A percentile compares a stretch with the other conserved stretches of the same genome.
These are phyloP conservation scores for Ethmia dodecea DNA, from an alignment of 2,888 invertebrate species.

Conservation along the genomic window DNA sequence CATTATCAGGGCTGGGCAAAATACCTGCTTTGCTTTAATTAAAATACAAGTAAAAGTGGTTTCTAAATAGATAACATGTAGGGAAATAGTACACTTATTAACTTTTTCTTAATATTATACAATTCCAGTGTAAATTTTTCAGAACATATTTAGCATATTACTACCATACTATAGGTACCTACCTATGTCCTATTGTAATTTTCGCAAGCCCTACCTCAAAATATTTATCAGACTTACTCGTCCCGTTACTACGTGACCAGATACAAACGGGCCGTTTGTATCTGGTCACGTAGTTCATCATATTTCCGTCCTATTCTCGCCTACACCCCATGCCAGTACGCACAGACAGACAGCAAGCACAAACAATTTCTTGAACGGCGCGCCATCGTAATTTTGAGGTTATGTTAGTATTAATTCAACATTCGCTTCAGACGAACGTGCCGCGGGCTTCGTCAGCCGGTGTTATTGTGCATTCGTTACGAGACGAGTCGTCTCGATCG, in stretches of 20 bases:
- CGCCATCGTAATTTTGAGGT: conserved; percentile 64
- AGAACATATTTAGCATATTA: too few species aligned
- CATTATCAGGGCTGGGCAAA: too few species aligned
- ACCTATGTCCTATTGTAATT: too few species aligned
- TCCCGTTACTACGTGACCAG: conserved; percentile 27
- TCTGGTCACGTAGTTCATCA: conserved; percentile 24
- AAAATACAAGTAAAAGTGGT: too few species aligned
- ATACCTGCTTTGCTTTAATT: too few species aligned
- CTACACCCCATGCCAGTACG: conserved; percentile 59
- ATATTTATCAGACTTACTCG: too few species aligned
- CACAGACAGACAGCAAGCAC: conserved; percentile 45
- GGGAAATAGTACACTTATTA: too few species aligned
- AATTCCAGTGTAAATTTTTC: too few species aligned
- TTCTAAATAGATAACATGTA: too few species aligned
- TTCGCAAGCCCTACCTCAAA: too few species aligned
- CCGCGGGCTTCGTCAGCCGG: conserved; percentile 20
- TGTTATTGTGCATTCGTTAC: conserved; percentile 45
- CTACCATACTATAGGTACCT: too few species aligned
- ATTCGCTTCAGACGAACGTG: conserved; percentile 57
- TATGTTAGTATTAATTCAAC: conserved; percentile 72
- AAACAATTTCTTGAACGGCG: conserved; percentile 67
- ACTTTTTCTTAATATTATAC: too few species aligned
- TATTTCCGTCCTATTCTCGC: conserved; percentile 40
- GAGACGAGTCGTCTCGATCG: conserved; percentile 59
- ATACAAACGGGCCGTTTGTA: conserved; percentile 34